Conservation (phyloP, 2,888 invertebrate genomes). For the Griposia aprilina region DNA sequence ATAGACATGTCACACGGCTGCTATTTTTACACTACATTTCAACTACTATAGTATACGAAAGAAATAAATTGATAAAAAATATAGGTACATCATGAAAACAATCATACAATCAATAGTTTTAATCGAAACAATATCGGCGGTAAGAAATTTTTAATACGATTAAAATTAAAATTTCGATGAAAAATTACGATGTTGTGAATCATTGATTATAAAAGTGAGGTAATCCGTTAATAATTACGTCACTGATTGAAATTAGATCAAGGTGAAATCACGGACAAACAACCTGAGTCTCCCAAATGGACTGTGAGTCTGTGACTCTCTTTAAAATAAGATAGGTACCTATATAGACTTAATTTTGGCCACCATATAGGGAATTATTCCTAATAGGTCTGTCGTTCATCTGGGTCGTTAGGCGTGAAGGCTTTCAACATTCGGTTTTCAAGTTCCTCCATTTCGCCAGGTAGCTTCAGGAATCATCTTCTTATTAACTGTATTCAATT, state of each 20-base stretch:
- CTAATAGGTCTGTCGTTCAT: background rate
- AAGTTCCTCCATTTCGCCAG: background rate
- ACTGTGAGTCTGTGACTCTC: too few species aligned
- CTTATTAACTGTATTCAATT: too few species aligned
- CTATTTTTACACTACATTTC: conserved; percentile 63
- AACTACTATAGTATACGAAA: conserved; percentile 27
- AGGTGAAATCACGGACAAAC: conserved; percentile 13
- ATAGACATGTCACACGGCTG: conserved; percentile 78
- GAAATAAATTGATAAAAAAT: conserved; percentile 42
- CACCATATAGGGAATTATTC: too few species aligned
- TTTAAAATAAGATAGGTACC: too few species aligned
- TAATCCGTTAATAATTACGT: background rate
- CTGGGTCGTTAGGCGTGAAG: too few species aligned
- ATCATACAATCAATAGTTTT: conserved; percentile 27
- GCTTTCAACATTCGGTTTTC: background rate
- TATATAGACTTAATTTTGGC: too few species aligned
- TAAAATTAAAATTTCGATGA: conserved; percentile 22
- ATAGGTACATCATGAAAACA: conserved; percentile 26
- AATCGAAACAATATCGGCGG: conserved; percentile 32
- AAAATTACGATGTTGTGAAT: conserved; percentile 17
- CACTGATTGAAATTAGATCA: conserved; percentile 33
- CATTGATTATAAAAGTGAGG: conserved; percentile 12
- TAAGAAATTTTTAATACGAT: background rate
- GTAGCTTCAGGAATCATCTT: too few species aligned
- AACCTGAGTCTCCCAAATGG: too few species aligned